These are phyloP conservation scores for Pipistrellus pygmaeus DNA, from an alignment of 2,797 vertebrate genomes.

Conservation along the genomic window DNA sequence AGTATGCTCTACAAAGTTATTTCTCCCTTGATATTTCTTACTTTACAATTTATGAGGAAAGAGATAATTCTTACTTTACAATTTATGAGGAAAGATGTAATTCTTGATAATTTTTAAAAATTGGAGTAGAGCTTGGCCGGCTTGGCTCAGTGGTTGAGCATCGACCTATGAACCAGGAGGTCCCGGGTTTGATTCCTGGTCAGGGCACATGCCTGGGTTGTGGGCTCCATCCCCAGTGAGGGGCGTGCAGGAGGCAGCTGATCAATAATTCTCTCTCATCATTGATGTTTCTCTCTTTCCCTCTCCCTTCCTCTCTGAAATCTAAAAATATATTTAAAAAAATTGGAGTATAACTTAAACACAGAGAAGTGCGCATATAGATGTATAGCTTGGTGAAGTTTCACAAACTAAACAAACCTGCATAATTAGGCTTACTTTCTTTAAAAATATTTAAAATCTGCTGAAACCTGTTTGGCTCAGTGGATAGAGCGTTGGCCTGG, in stretches of 20 bases:
- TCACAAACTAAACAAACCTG: background rate
- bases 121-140: background rate
- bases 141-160: too few relatives aligned
- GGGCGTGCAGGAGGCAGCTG: too few relatives aligned
- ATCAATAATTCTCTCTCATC: too few relatives aligned
- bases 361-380: background rate
- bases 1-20: background rate
- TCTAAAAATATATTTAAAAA: background rate
- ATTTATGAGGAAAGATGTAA: background rate
- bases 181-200: too few relatives aligned
- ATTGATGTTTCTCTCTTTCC: too few relatives aligned
- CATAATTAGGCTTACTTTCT: background rate
- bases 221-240: too few relatives aligned
- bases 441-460: background rate
- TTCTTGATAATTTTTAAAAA: background rate
- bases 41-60: constrained; percentile 6
- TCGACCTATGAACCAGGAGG: too few relatives aligned
- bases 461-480: too few relatives aligned
- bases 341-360: background rate
- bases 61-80: constrained; percentile 6
- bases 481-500: too few relatives aligned
- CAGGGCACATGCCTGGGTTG: too few relatives aligned
- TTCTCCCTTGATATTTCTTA: background rate
- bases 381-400: background rate
- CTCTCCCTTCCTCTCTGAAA: too few relatives aligned